These are phyloP conservation scores for Rhaphigaster nebulosa DNA, from an alignment of 2,888 invertebrate genomes.

Conservation along the genomic window DNA sequence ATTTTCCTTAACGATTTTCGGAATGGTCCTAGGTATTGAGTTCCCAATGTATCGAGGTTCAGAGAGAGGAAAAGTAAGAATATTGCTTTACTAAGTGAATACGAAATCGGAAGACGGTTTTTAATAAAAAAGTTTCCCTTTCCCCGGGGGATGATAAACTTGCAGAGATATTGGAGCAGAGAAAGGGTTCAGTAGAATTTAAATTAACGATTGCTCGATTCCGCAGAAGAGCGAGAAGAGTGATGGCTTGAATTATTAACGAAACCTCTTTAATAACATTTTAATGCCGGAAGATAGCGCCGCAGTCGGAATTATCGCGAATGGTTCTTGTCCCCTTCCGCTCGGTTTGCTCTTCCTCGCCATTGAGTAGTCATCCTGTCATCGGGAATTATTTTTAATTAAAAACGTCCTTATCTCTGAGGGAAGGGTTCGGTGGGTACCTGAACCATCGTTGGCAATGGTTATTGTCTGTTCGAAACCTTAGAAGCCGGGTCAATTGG, in stretches of 20 bases:
- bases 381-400: not conserved
- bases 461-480: slow-evolving; percentile 4
- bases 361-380: not conserved
- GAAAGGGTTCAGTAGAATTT: slow-evolving; percentile 21
- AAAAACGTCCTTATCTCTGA: not conserved
- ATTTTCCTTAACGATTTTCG: no score
- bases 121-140: slow-evolving; percentile 33
- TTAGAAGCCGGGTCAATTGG: not conserved
- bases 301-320: not conserved
- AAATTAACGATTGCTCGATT: not conserved
- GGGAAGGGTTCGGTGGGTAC: not conserved
- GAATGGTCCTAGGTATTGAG: not conserved
- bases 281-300: slow-evolving; percentile 29
- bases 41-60: not conserved
- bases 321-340: not conserved
- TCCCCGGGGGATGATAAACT: not conserved
- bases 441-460: not conserved
- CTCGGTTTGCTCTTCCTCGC: not conserved
- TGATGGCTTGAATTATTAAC: slow-evolving; percentile 17
- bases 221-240: not conserved
- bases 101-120: slow-evolving; percentile 12
- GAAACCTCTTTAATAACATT: slow-evolving; percentile 22
- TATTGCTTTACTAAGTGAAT: slow-evolving; percentile 18
- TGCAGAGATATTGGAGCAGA: not conserved
- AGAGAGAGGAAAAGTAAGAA: not conserved